phyloP scores from a whole-genome alignment of 2,888 invertebrate species.

The Spicauda simplicius region DNA sequence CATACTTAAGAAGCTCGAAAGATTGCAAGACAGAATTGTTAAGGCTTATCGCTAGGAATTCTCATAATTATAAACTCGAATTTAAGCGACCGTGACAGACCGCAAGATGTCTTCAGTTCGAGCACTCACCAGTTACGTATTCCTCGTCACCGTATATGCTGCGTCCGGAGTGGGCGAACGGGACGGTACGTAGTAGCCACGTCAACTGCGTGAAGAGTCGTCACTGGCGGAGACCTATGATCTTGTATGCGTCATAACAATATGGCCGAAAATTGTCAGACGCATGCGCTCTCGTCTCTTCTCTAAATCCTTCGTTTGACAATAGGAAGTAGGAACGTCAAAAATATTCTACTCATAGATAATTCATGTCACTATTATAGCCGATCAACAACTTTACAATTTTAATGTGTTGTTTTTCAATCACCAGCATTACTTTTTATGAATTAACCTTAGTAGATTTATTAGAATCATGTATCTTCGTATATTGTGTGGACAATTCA shows the following conservation, averaged over 20 bases:
- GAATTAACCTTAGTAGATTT: too few species aligned
- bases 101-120: conserved; percentile 81
- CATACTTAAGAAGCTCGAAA: conserved; percentile 55
- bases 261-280: conserved; percentile 86
- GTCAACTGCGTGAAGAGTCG: conserved; percentile 95
- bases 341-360: conserved; percentile 28
- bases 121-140: conserved; percentile 97
- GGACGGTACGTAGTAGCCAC: conserved; percentile 97
- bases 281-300: conserved; percentile 68
- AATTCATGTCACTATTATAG: background rate
- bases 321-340: conserved; percentile 46
- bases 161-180: conserved; percentile 97
- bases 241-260: conserved; percentile 91
- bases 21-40: conserved; percentile 52
- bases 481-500: too few species aligned
- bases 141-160: conserved; percentile 97
- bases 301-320: conserved; percentile 42
- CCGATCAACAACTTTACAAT: too few species aligned
- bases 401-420: too few species aligned
- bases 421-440: too few species aligned
- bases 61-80: conserved; percentile 75
- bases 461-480: too few species aligned
- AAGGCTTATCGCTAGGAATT: conserved; percentile 56
- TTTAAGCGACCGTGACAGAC: conserved; percentile 80
- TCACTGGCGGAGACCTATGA: conserved; percentile 91